These are phyloP conservation scores for Fregetta grallaria DNA, from an alignment of 2,113 vertebrate genomes.

Conservation along the genomic window DNA sequence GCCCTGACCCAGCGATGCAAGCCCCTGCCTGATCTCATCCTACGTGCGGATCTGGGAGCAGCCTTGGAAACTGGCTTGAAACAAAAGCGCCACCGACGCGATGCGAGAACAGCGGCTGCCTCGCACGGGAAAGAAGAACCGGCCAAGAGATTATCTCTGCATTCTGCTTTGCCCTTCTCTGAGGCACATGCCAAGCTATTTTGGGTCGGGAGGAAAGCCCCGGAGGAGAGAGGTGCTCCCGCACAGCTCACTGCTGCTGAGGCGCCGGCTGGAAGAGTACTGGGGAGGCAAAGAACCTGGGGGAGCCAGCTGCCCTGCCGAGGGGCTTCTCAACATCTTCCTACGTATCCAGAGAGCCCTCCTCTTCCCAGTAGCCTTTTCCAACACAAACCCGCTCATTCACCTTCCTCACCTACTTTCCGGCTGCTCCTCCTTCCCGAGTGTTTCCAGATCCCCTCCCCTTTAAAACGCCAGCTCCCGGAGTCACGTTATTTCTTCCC, in stretches of 20 bases:
- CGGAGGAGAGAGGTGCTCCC: not conserved
- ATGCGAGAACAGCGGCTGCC: rapidly evolving
- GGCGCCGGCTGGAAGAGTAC: not conserved
- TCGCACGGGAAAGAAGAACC: not conserved
- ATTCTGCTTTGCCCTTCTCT: not conserved
- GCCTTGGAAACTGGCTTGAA: not conserved
- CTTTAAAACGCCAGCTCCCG: not conserved
- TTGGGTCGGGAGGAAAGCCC: not conserved
- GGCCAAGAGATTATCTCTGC: not conserved
- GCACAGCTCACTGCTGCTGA: not conserved
- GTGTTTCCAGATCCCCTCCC: not conserved
- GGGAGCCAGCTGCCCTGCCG: not conserved
- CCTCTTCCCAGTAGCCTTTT: not conserved
- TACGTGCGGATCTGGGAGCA: not conserved
- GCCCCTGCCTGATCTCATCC: conserved; percentile 3
- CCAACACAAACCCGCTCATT: not conserved
- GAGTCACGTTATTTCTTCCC: not conserved
- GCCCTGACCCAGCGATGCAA: not conserved
- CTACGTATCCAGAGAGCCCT: rapidly evolving
- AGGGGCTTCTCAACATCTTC: not conserved
- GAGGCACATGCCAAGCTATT: not conserved
- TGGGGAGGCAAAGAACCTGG: not conserved
- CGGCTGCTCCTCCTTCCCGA: not conserved
- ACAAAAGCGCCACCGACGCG: not conserved
- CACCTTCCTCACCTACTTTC: not conserved